Percentiles rank a stretch among this genome's conserved stretches.
Conservation (phyloP, 1,140 invertebrate genomes). For the Drosophila jambulina region DNA sequence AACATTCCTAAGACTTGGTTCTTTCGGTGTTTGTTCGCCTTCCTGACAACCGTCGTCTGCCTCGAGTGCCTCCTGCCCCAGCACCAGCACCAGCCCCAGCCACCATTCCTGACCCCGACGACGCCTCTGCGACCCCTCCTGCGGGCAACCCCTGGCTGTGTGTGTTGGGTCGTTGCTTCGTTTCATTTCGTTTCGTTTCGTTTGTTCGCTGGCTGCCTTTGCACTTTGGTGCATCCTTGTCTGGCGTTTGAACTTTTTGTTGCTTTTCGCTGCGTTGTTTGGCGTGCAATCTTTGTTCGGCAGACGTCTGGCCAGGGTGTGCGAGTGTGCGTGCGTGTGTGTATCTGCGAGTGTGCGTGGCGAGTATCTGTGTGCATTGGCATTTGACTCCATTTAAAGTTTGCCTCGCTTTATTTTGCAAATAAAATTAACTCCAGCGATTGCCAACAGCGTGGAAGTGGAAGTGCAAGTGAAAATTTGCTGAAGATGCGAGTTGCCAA, state of each 20-base stretch:
- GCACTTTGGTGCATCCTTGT: conserved; percentile 83
- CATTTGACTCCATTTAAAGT: conserved; percentile 84
- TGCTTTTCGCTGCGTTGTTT: conserved; percentile 60
- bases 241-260: conserved; percentile 84
- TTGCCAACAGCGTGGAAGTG: conserved; percentile 35
- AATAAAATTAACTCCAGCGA: conserved; percentile 81
- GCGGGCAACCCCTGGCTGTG: conserved; percentile 7
- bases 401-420: conserved; percentile 83
- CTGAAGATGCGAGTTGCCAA: conserved; percentile 64
- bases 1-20: not conserved
- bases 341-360: conserved; percentile 12
- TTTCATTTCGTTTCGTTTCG: conserved; percentile 25
- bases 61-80: conserved; percentile 49
- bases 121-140: conserved; percentile 19
- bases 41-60: conserved; percentile 54
- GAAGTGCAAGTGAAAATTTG: conserved; percentile 78
- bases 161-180: conserved; percentile 38
- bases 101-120: conserved; percentile 13
- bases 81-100: not conserved
- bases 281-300: conserved; percentile 80
- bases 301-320: conserved; percentile 69
- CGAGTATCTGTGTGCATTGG: conserved; percentile 59
- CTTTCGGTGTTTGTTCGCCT: conserved; percentile 10
- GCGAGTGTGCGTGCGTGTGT: conserved; percentile 12
- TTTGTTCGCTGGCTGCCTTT: conserved; percentile 77